Percentiles rank a stretch among this genome's conserved stretches.
phyloP scores from a whole-genome alignment of 2,797 vertebrate genomes.

The Rousettus madagascariensis region DNA sequence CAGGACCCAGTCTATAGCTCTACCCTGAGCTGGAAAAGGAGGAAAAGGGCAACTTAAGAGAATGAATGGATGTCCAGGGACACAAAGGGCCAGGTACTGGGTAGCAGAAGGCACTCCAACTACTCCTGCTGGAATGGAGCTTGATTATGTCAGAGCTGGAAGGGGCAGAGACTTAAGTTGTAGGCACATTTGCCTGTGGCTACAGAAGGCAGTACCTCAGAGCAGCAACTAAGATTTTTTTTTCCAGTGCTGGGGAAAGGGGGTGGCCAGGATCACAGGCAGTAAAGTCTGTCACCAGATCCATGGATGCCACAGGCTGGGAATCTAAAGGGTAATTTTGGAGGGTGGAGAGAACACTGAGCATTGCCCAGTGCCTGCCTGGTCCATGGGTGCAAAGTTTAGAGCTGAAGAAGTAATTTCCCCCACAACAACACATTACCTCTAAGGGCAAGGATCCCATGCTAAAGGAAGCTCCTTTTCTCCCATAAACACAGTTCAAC shows the following conservation, averaged over 20 bases:
- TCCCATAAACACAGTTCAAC: neutral
- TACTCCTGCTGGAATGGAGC: neutral
- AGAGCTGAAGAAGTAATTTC: neutral
- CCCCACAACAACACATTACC: neutral
- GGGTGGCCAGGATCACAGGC: rapidly evolving
- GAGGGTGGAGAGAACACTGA: neutral
- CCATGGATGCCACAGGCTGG: neutral
- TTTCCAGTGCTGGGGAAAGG: neutral
- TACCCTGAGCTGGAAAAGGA: neutral
- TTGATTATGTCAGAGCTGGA: neutral
- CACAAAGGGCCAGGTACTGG: neutral
- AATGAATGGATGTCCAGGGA: too few relatives aligned
- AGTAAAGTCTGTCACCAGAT: neutral
- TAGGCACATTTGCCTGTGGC: neutral
- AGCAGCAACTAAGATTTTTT: neutral
- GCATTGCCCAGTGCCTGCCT: neutral
- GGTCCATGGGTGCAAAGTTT: too few relatives aligned
- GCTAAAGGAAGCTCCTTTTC: neutral
- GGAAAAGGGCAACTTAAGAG: neutral
- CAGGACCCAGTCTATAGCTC: neutral
- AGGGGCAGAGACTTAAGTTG: neutral
- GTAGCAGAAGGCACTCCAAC: neutral
- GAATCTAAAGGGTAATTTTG: neutral
- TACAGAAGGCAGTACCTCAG: neutral
- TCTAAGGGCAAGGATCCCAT: neutral